phyloP scores from a whole-genome alignment of 1,140 invertebrate species.

The Drosophila sp. region DNA sequence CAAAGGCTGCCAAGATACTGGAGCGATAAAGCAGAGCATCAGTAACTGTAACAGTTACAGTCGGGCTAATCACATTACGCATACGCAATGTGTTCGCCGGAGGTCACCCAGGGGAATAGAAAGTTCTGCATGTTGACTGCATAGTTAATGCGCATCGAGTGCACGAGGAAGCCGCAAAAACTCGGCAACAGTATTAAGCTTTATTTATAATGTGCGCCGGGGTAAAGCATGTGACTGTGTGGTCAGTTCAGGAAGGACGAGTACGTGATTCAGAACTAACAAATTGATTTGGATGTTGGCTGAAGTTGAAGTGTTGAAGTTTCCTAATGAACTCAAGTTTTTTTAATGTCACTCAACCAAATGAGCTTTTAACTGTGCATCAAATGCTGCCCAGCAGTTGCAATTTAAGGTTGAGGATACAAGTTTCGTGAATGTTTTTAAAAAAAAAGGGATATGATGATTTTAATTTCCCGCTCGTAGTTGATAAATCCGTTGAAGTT shows the following conservation, averaged over 20 bases:
- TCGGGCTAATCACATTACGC: constrained; percentile 60
- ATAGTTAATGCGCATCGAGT: constrained; percentile 52
- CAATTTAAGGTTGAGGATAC: neutral
- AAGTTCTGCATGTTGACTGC: constrained; percentile 53
- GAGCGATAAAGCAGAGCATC: constrained; percentile 11
- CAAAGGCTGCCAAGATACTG: constrained; percentile 23
- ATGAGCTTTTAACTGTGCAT: constrained; percentile 55
- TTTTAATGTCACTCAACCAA: constrained; percentile 28
- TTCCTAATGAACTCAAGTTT: constrained; percentile 22
- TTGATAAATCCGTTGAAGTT: too few relatives aligned
- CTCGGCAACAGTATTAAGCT: constrained; percentile 53
- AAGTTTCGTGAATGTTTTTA: neutral
- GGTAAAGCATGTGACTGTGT: constrained; percentile 43
- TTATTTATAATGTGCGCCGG: constrained; percentile 44
- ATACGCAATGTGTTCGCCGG: constrained; percentile 55
- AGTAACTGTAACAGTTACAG: neutral
- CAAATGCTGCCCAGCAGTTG: neutral
- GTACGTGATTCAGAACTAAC: constrained; percentile 42
- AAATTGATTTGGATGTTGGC: constrained; percentile 21
- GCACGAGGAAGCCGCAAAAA: constrained; percentile 24
- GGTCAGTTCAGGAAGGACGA: constrained; percentile 30
- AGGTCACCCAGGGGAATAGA: neutral
- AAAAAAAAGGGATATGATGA: neutral
- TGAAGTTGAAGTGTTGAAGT: neutral
- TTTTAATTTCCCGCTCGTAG: neutral